Conservation (phyloP, 2,797 vertebrate genomes). For the Pempheris klunzingeri region DNA sequence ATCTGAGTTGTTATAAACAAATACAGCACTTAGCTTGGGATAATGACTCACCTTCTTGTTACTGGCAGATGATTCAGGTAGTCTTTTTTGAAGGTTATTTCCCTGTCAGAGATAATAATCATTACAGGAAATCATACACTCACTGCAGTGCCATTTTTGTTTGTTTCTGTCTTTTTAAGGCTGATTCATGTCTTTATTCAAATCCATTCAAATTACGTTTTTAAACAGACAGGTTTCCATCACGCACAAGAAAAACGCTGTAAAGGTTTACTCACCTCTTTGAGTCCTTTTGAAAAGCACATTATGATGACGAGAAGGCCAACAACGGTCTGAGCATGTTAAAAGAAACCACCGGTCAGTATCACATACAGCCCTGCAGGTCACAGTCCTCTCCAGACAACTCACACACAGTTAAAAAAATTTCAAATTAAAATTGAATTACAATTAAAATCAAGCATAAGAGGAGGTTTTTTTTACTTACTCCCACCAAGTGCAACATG, state of each 20-base stretch:
- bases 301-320: slow-evolving; percentile 80
- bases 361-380: neutral
- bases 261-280: slow-evolving; percentile 66
- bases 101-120: slow-evolving; percentile 53
- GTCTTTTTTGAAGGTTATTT: slow-evolving; percentile 58
- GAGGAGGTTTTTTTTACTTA: slow-evolving; percentile 68
- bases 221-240: neutral
- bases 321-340: slow-evolving; percentile 52
- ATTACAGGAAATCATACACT: slow-evolving; percentile 1
- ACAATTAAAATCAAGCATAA: neutral
- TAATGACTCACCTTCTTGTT: slow-evolving; percentile 75
- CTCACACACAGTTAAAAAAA: neutral
- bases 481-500: slow-evolving; percentile 80
- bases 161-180: neutral
- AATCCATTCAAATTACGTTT: neutral
- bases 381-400: neutral
- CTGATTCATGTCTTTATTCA: neutral
- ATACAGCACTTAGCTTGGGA: neutral
- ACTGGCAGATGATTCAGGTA: slow-evolving; percentile 51
- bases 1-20: neutral
- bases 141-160: neutral
- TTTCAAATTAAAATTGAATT: no score
- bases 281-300: slow-evolving; percentile 75
- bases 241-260: neutral
- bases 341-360: slow-evolving; percentile 22